Base-by-base conservation (phyloP, 2,888 invertebrate genomes). In the Plusia festucae region DNA sequence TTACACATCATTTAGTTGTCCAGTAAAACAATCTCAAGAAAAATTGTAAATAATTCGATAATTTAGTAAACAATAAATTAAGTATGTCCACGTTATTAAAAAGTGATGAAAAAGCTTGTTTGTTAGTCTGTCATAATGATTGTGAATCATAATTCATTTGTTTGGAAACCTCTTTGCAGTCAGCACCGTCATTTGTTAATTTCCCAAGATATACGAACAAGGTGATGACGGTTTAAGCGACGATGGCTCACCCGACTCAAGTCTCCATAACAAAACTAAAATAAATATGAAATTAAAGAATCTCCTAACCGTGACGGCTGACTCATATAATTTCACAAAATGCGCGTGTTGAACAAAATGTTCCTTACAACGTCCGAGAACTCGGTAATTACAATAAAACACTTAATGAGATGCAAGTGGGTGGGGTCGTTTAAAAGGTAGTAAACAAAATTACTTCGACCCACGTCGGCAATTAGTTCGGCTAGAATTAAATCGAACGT, bases 371-470 rank as follows among this genome's bases (percentile, higher is more conserved):
- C 76, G 76, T 80, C 73, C 74, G 82, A 82, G 80, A 83, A 81
- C 77, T 79, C 73, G 77, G 81, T 86, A 89, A 89, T 89, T 88
- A 87, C 80, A 76, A 78, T 76, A 80, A 85, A 83, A 83, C 83
- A 84, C 82, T 83, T 88, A 89, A 89, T 88, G 87, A 92, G 88
- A 88, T 86, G 82, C 86, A 84, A 88, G 90, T 92, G 90, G 93
- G 93, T 91, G 92, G 93, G 90, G 89, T 90, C 93, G 88, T 93
- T 93, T 94, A 93, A 93, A 94, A 91, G 88, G 92, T 92, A 92
- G 93, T 93, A 94, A 94, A 95, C 94, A 93, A 90, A 94, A 93
- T 94, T 93, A 94, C 92, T 88, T 89, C 93, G 83, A 90, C 94
- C 94, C 92, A 94, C 94, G 90, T 87, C 81, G 72, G 84, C 95